Percentiles rank a stretch among this genome's conserved stretches.
These are phyloP conservation scores for Anaspis maculata DNA, from an alignment of 2,888 invertebrate genomes.

Conservation along the genomic window DNA sequence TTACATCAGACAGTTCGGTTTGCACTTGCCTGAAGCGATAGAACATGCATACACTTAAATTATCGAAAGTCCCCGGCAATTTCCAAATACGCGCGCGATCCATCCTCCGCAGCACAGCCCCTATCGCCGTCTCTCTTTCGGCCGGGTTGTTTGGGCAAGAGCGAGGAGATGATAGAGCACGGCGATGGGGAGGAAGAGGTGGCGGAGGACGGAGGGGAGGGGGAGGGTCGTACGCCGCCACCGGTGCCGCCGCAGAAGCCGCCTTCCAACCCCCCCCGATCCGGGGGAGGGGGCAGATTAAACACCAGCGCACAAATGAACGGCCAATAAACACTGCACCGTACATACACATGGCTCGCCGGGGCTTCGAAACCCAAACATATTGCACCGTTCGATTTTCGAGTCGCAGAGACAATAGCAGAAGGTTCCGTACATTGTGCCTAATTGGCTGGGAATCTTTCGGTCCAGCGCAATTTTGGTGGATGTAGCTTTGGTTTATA, in stretches of 20 bases:
- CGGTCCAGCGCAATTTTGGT: too few species aligned
- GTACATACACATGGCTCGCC: constrained; percentile 17
- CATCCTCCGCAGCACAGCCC: constrained; percentile 10
- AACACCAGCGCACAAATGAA: constrained; percentile 40
- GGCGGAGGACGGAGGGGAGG: constrained; percentile 28
- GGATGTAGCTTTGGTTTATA: too few species aligned
- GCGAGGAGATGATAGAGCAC: constrained; percentile 26
- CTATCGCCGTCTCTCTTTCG: constrained; percentile 24
- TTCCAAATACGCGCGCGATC: constrained; percentile 17
- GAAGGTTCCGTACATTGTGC: too few species aligned
- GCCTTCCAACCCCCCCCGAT: too few species aligned
- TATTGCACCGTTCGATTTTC: too few species aligned
- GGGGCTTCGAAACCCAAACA: too few species aligned
- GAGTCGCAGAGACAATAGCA: too few species aligned
- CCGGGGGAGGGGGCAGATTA: constrained; percentile 31
- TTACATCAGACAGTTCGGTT: constrained; percentile 35
- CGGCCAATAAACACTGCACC: constrained; percentile 36
- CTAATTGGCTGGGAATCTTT: too few species aligned
- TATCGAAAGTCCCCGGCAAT: constrained; percentile 34
- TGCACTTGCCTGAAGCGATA: constrained; percentile 36
- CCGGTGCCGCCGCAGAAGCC: constrained; percentile 20
- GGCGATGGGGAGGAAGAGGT: constrained; percentile 27
- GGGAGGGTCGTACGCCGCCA: constrained; percentile 22
- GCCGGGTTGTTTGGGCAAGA: constrained; percentile 13
- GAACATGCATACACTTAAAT: constrained; percentile 39